These are phyloP conservation scores for Lamellibrachia luymesi DNA, from an alignment of 1,140 invertebrate genomes.

Conservation along the genomic window DNA sequence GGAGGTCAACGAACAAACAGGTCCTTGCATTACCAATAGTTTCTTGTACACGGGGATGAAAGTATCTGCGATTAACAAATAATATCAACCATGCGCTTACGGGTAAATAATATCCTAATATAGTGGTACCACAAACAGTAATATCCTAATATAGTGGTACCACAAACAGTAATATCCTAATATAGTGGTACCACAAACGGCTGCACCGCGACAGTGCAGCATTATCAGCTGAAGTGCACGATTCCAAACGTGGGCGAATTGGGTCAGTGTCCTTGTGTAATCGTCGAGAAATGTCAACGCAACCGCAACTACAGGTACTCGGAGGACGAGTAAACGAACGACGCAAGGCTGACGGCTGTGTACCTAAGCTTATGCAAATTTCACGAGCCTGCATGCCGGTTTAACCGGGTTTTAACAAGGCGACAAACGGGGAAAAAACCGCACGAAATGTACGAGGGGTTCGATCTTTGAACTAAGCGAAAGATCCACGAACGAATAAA, in stretches of 20 bases:
- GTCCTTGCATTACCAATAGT: neutral
- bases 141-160: neutral
- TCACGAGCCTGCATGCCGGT: neutral
- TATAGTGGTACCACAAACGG: neutral
- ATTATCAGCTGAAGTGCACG: neutral
- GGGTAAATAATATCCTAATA: neutral
- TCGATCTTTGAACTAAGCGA: neutral
- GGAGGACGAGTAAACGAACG: neutral
- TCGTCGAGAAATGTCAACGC: neutral
- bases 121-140: neutral
- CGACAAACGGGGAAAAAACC: conserved; percentile 66
- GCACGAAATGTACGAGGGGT: neutral
- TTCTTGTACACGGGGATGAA: neutral
- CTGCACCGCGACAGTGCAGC: too few relatives aligned
- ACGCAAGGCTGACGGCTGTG: neutral
- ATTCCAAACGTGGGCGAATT: neutral
- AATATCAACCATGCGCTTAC: neutral
- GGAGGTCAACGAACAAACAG: neutral
- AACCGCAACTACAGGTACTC: neutral
- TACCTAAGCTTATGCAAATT: neutral
- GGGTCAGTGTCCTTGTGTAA: neutral
- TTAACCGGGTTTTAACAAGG: neutral
- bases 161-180: neutral
- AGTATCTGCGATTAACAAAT: neutral
- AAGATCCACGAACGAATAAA: neutral